phyloP scores from a whole-genome alignment of 1,140 invertebrate species.

The Bombus terrestris region DNA sequence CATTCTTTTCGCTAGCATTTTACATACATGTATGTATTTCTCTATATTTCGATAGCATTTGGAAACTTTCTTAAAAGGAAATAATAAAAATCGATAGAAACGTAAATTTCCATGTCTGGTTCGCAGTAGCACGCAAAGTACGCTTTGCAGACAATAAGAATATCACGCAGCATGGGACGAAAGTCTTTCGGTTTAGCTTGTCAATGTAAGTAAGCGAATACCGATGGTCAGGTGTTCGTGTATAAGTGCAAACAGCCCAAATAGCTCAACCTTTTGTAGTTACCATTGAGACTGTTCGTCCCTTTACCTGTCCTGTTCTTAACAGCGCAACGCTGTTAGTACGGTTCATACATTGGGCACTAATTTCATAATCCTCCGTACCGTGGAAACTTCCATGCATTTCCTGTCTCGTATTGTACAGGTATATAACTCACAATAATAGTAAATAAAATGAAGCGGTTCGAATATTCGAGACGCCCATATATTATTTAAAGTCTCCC shows the following conservation, averaged over 20 bases:
- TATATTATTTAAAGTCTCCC: conserved; percentile 13
- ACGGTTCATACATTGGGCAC: conserved; percentile 74
- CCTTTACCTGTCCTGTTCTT: conserved; percentile 72
- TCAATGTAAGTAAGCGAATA: conserved; percentile 4
- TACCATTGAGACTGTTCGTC: conserved; percentile 23
- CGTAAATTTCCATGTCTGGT: not conserved
- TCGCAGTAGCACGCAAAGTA: too few species aligned
- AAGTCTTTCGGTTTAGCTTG: not conserved
- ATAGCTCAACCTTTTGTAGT: conserved; percentile 37
- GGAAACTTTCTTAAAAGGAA: too few species aligned
- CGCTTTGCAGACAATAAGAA: not conserved
- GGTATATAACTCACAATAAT: not conserved
- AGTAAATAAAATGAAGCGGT: not conserved
- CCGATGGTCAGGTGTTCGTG: conserved; percentile 4
- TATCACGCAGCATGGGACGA: not conserved
- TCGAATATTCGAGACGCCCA: not conserved
- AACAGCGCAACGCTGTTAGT: conserved; percentile 60
- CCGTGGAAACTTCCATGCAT: conserved; percentile 31
- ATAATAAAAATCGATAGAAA: too few species aligned
- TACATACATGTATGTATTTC: too few species aligned
- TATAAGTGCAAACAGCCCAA: not conserved
- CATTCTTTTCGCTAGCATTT: too few species aligned
- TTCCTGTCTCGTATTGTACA: not conserved
- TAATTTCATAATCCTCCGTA: conserved; percentile 77
- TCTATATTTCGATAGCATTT: too few species aligned